These are phyloP conservation scores for Rhabditoides inermis DNA, from an alignment of 2,888 invertebrate genomes.

Conservation along the genomic window DNA sequence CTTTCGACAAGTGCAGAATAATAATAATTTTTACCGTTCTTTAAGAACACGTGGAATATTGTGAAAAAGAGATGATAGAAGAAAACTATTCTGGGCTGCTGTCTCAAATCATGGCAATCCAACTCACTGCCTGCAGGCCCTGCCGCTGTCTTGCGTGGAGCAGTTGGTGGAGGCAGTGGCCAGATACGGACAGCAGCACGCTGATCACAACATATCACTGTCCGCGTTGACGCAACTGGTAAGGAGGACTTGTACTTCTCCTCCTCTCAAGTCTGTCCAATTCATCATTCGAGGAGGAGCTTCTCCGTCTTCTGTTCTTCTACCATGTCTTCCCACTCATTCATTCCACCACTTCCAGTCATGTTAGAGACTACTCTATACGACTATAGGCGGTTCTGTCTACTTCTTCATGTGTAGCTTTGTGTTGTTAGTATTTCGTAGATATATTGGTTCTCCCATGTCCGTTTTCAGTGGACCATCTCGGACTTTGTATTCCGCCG, in stretches of 20 bases:
- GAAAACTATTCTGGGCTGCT: too few relatives aligned
- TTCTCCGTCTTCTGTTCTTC: too few relatives aligned
- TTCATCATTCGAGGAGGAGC: too few relatives aligned
- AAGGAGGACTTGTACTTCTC: neutral
- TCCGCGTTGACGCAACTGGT: slow-evolving; percentile 83
- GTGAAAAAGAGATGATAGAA: too few relatives aligned
- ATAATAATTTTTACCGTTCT: too few relatives aligned
- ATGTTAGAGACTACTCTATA: too few relatives aligned
- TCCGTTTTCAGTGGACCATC: slow-evolving; percentile 80
- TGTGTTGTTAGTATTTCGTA: neutral
- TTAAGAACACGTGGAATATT: too few relatives aligned
- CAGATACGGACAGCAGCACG: slow-evolving; percentile 88
- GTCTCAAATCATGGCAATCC: too few relatives aligned
- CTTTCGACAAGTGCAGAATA: too few relatives aligned
- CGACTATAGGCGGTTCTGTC: neutral
- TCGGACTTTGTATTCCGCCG: slow-evolving; percentile 68
- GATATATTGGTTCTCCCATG: neutral
- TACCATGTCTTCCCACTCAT: too few relatives aligned
- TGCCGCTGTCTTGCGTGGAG: slow-evolving; percentile 77
- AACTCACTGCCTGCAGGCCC: slow-evolving; percentile 83
- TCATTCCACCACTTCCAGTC: too few relatives aligned
- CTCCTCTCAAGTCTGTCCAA: too few relatives aligned
- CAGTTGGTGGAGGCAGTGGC: slow-evolving; percentile 72
- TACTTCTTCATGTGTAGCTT: neutral
- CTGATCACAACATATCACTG: slow-evolving; percentile 89